Evolutionary conservation across 2,113 vertebrate genomes (phyloP).

Genomic region (Noctilio leporinus): DNA sequence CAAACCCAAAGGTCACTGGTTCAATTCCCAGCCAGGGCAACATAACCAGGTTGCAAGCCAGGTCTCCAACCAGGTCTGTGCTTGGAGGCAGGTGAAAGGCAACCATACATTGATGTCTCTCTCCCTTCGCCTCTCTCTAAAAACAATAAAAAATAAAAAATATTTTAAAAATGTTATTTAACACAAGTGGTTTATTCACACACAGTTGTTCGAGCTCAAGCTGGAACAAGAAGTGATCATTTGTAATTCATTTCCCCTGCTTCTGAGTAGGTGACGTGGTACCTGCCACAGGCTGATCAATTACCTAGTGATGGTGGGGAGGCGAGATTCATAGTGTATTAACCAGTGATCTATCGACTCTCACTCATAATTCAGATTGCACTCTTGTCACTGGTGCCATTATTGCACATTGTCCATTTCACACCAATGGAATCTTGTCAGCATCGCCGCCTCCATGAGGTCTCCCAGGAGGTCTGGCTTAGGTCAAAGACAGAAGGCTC

Average conservation of each 20-base stretch:
- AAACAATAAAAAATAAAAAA: too few species aligned
- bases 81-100: too few species aligned
- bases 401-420: neutral
- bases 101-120: too few species aligned
- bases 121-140: too few species aligned
- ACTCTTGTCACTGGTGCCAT: neutral
- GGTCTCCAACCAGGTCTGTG: too few species aligned
- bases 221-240: neutral
- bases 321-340: neutral
- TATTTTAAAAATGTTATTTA: too few species aligned
- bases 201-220: too few species aligned
- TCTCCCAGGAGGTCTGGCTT: neutral
- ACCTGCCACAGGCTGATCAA: neutral
- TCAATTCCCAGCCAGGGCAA: too few species aligned
- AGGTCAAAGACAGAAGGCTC: neutral
- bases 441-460: neutral
- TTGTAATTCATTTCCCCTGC: neutral
- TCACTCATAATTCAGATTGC: neutral
- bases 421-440: neutral
- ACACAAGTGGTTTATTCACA: neutral
- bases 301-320: neutral
- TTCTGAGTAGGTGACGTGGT: neutral
- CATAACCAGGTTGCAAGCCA: too few species aligned
- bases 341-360: neutral
- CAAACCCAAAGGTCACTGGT: too few species aligned